phyloP scores from a whole-genome alignment of 1,140 invertebrate genomes.

The Temnothorax nylanderi region DNA sequence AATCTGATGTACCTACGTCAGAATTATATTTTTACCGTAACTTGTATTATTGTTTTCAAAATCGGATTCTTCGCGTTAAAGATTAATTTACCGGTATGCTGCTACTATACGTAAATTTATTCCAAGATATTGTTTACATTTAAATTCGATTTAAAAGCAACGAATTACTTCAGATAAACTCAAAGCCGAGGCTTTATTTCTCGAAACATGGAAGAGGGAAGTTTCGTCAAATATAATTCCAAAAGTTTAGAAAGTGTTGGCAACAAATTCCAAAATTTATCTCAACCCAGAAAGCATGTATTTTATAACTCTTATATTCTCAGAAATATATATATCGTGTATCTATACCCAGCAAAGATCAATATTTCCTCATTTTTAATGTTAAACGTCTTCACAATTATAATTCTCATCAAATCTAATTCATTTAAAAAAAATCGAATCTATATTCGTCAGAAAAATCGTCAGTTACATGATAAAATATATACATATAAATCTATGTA shows the following conservation, averaged over 20 bases:
- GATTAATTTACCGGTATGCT: neutral
- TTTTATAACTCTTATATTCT: slow-evolving; percentile 19
- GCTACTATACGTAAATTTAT: slow-evolving; percentile 14
- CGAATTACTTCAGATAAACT: slow-evolving; percentile 45
- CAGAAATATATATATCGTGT: neutral
- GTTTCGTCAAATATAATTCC: slow-evolving; percentile 34
- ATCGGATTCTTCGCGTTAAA: neutral
- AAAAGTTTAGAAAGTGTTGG: slow-evolving; percentile 14
- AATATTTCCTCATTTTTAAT: neutral
- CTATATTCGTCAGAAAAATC: neutral
- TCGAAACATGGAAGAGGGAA: neutral
- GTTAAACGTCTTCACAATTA: neutral
- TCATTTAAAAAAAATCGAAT: neutral
- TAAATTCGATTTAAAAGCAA: slow-evolving; percentile 41
- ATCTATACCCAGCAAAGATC: neutral
- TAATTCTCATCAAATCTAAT: neutral
- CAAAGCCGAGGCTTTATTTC: slow-evolving; percentile 17
- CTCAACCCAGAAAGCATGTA: slow-evolving; percentile 9
- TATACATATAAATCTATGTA: neutral
- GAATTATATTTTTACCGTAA: neutral
- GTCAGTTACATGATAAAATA: neutral
- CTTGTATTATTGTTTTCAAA: neutral
- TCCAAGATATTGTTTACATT: slow-evolving; percentile 26
- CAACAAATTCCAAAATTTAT: slow-evolving; percentile 32
- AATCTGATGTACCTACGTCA: neutral